Evolutionary conservation across 2,888 invertebrate species (phyloP).

Genomic region (Dolichomitus sp.): DNA sequence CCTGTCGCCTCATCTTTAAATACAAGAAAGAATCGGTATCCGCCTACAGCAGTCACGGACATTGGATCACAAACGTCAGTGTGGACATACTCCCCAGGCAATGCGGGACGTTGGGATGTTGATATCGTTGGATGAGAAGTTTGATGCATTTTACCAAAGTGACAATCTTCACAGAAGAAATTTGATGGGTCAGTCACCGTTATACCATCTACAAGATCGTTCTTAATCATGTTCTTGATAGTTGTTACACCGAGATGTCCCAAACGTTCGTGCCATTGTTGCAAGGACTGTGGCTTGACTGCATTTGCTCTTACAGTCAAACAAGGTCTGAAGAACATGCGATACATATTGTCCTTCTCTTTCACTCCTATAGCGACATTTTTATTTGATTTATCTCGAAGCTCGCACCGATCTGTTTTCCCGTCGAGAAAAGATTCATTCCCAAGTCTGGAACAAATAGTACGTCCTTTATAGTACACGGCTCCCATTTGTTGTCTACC

Average conservation of each 20-base stretch:
- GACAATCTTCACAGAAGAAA: too few relatives aligned
- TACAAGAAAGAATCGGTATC: constrained; percentile 56
- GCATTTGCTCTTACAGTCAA: not conserved
- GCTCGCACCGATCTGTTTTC: constrained; percentile 10
- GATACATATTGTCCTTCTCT: constrained; percentile 36
- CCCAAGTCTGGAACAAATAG: constrained; percentile 39
- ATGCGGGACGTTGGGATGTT: not conserved
- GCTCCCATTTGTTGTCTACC: constrained; percentile 5
- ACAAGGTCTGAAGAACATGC: not conserved
- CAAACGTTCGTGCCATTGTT: constrained; percentile 58
- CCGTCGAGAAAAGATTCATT: constrained; percentile 57
- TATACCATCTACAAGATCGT: too few relatives aligned
- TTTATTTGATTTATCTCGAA: constrained; percentile 1
- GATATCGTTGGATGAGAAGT: not conserved
- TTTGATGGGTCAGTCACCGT: too few relatives aligned
- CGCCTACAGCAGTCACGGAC: constrained; percentile 28
- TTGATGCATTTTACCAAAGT: too few relatives aligned
- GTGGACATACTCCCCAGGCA: constrained; percentile 8
- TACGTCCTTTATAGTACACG: constrained; percentile 28
- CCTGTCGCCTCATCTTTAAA: constrained; percentile 64
- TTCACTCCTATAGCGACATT: constrained; percentile 16
- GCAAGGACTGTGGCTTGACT: not conserved
- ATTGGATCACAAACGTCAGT: constrained; percentile 6
- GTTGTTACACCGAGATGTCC: constrained; percentile 15
- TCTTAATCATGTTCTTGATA: constrained; percentile 31